Evolutionary conservation across 2,888 invertebrate species (phyloP).

Genomic region (Megamerina dolium): DNA sequence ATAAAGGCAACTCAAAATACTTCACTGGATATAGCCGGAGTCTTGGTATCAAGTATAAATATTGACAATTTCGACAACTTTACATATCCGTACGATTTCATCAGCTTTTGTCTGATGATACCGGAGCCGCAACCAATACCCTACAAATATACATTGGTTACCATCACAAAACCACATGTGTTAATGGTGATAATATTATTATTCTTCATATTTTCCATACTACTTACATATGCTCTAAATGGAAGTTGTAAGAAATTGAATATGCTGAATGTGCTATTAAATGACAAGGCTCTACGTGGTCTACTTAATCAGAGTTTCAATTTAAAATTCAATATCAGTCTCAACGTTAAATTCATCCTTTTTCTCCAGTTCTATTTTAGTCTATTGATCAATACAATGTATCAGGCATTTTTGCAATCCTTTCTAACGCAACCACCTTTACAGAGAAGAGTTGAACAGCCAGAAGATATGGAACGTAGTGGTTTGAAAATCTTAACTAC

Average conservation of each 20-base stretch:
- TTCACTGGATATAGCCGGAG: constrained; percentile 12
- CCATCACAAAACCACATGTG: no score
- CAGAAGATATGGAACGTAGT: no score
- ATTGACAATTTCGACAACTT: background rate
- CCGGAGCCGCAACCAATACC: background rate
- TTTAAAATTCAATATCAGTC: no score
- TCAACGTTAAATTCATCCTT: constrained; percentile 3
- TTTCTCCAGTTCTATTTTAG: constrained; percentile 13
- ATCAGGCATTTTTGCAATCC: constrained; percentile 14
- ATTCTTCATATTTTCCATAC: no score
- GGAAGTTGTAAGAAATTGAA: background rate
- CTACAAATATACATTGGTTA: background rate
- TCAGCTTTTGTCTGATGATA: background rate
- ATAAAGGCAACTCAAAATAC: constrained; percentile 4
- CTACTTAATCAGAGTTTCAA: constrained; percentile 8
- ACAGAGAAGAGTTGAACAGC: background rate
- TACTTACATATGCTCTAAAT: background rate
- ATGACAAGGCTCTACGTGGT: constrained; percentile 2
- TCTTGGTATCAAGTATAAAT: background rate
- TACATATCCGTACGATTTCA: constrained; percentile 1
- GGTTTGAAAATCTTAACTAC: no score
- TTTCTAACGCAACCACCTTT: constrained; percentile 15
- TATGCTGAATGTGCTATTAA: constrained; percentile 7
- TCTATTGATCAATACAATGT: constrained; percentile 12
- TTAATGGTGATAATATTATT: no score